Percentiles rank a stretch among this genome's conserved stretches.
phyloP scores from a whole-genome alignment of 1,140 invertebrate species.

The Drosophila repletoides region DNA sequence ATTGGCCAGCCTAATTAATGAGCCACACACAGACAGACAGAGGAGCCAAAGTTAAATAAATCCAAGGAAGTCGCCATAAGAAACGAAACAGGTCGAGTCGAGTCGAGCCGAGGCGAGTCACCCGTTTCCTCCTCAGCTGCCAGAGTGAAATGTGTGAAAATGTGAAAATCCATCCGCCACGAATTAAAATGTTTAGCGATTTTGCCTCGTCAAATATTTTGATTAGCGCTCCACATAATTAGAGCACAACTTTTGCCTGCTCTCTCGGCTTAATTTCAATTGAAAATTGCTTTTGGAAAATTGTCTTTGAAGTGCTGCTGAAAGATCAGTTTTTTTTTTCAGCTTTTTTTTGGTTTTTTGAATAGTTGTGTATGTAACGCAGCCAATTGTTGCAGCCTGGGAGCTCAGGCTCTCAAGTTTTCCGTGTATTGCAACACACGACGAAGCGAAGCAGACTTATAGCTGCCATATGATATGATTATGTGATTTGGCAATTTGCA shows the following conservation, averaged over 20 bases:
- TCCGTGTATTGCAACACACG: conserved; percentile 64
- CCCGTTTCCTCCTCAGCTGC: conserved; percentile 23
- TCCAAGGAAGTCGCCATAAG: conserved; percentile 61
- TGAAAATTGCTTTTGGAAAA: conserved; percentile 18
- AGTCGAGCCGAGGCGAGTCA: background rate
- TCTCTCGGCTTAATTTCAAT: conserved; percentile 32
- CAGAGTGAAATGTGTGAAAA: conserved; percentile 58
- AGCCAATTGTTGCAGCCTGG: background rate
- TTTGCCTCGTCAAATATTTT: conserved; percentile 61
- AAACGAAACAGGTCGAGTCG: conserved; percentile 17
- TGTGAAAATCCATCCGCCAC: conserved; percentile 44
- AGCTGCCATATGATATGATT: conserved; percentile 74
- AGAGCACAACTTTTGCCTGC: conserved; percentile 14
- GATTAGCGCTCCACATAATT: conserved; percentile 61
- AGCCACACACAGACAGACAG: conserved; percentile 31
- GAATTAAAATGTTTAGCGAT: conserved; percentile 66
- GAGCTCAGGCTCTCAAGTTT: no score
- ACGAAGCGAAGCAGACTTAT: conserved; percentile 24
- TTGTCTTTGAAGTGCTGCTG: conserved; percentile 1
- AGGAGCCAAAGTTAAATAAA: background rate
- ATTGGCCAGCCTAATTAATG: conserved; percentile 73
- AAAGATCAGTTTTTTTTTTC: background rate
- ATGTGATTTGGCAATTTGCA: conserved; percentile 79
- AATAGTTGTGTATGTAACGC: background rate
- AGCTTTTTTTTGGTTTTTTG: background rate